Percentiles rank a stretch among this genome's conserved stretches.
Conservation (phyloP, 2,888 invertebrate genomes). For the Axea sp. region DNA sequence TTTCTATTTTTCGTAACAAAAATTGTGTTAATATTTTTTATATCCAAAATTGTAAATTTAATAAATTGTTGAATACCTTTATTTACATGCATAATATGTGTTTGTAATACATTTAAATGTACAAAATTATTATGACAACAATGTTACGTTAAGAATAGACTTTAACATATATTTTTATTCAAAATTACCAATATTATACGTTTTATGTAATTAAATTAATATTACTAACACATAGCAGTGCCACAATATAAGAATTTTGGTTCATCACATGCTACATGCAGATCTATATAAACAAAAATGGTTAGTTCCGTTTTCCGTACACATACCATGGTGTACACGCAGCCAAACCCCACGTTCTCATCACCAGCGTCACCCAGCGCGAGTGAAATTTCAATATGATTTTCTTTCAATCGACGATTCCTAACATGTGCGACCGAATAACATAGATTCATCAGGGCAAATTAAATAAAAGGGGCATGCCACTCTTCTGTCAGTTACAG, state of each 20-base stretch:
- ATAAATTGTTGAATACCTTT: too few relatives aligned
- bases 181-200: too few relatives aligned
- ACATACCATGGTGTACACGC: constrained; percentile 73
- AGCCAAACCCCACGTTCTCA: constrained; percentile 60
- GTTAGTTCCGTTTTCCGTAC: constrained; percentile 77
- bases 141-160: too few relatives aligned
- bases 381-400: constrained; percentile 79
- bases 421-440: constrained; percentile 78
- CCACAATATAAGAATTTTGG: constrained; percentile 39
- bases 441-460: constrained; percentile 77
- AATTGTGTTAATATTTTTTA: too few relatives aligned
- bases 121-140: too few relatives aligned
- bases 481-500: constrained; percentile 79
- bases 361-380: constrained; percentile 63
- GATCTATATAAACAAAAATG: constrained; percentile 66
- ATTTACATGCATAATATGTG: too few relatives aligned
- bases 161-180: too few relatives aligned
- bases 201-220: too few relatives aligned
- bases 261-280: constrained; percentile 45
- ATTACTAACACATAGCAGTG: too few relatives aligned
- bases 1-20: too few relatives aligned
- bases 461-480: constrained; percentile 79
- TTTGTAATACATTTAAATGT: too few relatives aligned
- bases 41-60: too few relatives aligned
- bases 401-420: constrained; percentile 77